Conservation (phyloP, 2,113 vertebrate genomes). For the Mesocricetus auratus region DNA sequence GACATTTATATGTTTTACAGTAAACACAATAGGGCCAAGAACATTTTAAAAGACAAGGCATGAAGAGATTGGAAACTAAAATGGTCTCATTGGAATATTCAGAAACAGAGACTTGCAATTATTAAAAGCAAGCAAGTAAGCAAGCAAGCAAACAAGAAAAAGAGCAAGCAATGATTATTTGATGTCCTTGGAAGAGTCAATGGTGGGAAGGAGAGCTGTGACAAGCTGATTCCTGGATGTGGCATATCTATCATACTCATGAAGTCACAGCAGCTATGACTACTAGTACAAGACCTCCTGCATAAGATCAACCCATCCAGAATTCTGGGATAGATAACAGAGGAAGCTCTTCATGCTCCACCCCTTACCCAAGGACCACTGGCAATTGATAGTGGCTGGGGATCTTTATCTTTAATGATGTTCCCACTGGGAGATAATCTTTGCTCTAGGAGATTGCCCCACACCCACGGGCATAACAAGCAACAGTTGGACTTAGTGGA, state of each 20-base stretch:
- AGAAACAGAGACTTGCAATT: background rate
- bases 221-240: background rate
- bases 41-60: background rate
- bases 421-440: too few relatives aligned
- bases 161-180: background rate
- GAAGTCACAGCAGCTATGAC: background rate
- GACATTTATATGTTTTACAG: background rate
- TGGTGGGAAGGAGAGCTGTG: background rate
- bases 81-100: background rate
- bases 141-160: background rate
- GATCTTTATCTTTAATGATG: background rate
- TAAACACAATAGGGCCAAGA: background rate
- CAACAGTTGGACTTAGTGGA: too few relatives aligned
- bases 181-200: background rate
- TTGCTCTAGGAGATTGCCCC: background rate
- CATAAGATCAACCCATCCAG: background rate
- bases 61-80: conserved; percentile 32
- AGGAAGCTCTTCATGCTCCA: too few relatives aligned
- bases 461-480: background rate
- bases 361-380: background rate
- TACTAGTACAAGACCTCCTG: background rate
- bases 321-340: background rate
- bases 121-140: background rate
- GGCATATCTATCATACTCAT: background rate
- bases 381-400: background rate